Percentiles rank a stretch among this genome's conserved stretches.
Conservation (phyloP, 1,140 invertebrate species). For the Drosophila tropicalis region DNA sequence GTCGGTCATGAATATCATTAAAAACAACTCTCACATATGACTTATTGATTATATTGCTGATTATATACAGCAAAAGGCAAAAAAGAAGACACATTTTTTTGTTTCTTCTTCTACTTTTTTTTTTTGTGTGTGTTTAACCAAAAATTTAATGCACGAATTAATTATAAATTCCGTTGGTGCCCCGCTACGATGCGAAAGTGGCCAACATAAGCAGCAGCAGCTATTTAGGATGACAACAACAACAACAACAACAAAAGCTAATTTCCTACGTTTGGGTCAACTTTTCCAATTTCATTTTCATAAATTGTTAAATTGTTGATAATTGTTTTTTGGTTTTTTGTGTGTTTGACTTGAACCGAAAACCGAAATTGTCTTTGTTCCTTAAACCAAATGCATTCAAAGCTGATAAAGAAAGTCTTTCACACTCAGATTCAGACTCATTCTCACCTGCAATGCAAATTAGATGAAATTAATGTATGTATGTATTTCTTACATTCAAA, state of each 20-base stretch:
- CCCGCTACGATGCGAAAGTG: slow-evolving; percentile 69
- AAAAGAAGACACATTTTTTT: neutral
- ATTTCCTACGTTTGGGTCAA: slow-evolving; percentile 15
- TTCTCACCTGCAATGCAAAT: slow-evolving; percentile 40
- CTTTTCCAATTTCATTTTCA: slow-evolving; percentile 20
- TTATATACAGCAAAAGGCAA: slow-evolving; percentile 24
- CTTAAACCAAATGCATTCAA: neutral
- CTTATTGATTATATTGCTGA: slow-evolving; percentile 44
- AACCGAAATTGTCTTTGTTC: neutral
- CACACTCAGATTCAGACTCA: neutral
- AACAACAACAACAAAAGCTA: slow-evolving; percentile 24
- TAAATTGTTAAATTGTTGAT: slow-evolving; percentile 14
- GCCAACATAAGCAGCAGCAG: slow-evolving; percentile 40
- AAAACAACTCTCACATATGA: slow-evolving; percentile 45
- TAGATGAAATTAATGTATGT: slow-evolving; percentile 38
- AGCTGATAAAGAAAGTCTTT: slow-evolving; percentile 38
- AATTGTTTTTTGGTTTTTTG: neutral
- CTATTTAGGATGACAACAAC: slow-evolving; percentile 26
- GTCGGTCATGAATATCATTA: slow-evolving; percentile 50
- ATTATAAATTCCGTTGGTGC: slow-evolving; percentile 75
- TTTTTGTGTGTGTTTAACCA: slow-evolving; percentile 13
- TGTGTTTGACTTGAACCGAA: neutral
- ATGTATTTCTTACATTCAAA: neutral
- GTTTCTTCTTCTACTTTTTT: neutral
- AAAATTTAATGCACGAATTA: slow-evolving; percentile 72